These are phyloP conservation scores for Seladonia tumulorum DNA, from an alignment of 2,888 invertebrate species.

Conservation along the genomic window DNA sequence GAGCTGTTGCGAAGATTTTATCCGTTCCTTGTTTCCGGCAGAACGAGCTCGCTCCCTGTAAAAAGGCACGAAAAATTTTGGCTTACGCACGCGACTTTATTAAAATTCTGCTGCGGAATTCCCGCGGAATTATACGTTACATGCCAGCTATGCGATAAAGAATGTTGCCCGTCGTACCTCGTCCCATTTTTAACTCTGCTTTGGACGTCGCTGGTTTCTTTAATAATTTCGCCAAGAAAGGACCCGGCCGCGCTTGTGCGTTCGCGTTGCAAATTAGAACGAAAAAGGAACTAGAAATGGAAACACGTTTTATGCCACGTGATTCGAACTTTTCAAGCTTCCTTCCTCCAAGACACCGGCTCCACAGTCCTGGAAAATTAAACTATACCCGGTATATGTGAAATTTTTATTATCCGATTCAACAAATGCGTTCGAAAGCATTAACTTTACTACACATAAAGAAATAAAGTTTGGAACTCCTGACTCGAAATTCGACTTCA, in stretches of 20 bases:
- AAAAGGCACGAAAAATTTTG: slow-evolving; percentile 48
- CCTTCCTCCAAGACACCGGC: not conserved
- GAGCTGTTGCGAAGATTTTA: slow-evolving; percentile 48
- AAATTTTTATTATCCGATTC: not conserved
- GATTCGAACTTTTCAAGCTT: slow-evolving; percentile 1
- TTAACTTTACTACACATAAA: too few relatives aligned
- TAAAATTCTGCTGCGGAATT: slow-evolving; percentile 50
- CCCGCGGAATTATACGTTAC: slow-evolving; percentile 44
- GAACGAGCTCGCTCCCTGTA: slow-evolving; percentile 29
- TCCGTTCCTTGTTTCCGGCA: slow-evolving; percentile 44
- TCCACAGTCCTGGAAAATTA: not conserved
- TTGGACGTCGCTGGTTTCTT: slow-evolving; percentile 7
- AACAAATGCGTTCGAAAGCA: not conserved
- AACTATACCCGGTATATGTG: not conserved
- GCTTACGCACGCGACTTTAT: slow-evolving; percentile 49
- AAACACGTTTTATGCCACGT: slow-evolving; percentile 3
- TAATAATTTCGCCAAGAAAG: slow-evolving; percentile 17
- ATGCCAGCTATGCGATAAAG: slow-evolving; percentile 24
- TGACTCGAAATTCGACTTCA: not conserved
- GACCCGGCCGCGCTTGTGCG: not conserved
- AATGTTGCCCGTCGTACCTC: slow-evolving; percentile 13
- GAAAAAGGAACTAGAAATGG: not conserved
- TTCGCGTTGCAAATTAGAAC: not conserved
- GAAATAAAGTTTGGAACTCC: not conserved
- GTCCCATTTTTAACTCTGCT: not conserved